Evolutionary conservation across 92 coral and sea anemone genomes (phyloP).

Genomic region (Phenganax marumi): DNA sequence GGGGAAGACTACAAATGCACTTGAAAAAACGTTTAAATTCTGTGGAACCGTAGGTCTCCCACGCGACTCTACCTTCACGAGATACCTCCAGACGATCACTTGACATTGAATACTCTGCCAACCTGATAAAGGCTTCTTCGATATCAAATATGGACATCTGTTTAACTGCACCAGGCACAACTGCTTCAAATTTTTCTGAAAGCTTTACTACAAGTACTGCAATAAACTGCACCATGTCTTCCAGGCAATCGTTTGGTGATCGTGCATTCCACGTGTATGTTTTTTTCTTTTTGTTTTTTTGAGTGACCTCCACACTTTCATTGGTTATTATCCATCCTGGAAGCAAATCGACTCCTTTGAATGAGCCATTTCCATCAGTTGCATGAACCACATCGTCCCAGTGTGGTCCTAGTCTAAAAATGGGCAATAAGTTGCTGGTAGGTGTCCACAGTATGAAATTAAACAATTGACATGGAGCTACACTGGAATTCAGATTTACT

Average conservation of each 20-base stretch:
- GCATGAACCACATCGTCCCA: conserved; percentile 10
- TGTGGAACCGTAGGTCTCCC: conserved; percentile 16
- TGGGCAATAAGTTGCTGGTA: too few relatives aligned
- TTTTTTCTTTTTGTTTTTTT: conserved; percentile 14
- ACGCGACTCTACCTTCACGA: conserved; percentile 18
- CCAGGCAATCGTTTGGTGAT: conserved; percentile 26
- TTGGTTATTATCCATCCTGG: conserved; percentile 18
- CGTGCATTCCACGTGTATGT: conserved; percentile 24
- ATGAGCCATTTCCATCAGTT: not conserved
- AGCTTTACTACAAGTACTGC: conserved; percentile 7
- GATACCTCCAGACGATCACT: not conserved
- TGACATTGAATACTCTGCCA: conserved; percentile 13
- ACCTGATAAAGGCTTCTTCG: conserved; percentile 3
- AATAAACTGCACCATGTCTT: conserved; percentile 2
- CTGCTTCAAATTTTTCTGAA: conserved; percentile 24
- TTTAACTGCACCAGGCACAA: conserved; percentile 7
- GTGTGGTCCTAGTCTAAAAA: not conserved
- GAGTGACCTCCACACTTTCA: conserved; percentile 15
- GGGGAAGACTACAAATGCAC: conserved; percentile 26
- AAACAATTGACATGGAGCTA: too few relatives aligned
- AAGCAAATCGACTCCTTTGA: not conserved
- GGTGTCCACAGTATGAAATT: too few relatives aligned
- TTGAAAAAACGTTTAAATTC: conserved; percentile 25
- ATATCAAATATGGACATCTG: not conserved
- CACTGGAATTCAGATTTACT: too few relatives aligned